Evolutionary conservation across 2,888 invertebrate genomes (phyloP).

Genomic region (Eilema depressum): DNA sequence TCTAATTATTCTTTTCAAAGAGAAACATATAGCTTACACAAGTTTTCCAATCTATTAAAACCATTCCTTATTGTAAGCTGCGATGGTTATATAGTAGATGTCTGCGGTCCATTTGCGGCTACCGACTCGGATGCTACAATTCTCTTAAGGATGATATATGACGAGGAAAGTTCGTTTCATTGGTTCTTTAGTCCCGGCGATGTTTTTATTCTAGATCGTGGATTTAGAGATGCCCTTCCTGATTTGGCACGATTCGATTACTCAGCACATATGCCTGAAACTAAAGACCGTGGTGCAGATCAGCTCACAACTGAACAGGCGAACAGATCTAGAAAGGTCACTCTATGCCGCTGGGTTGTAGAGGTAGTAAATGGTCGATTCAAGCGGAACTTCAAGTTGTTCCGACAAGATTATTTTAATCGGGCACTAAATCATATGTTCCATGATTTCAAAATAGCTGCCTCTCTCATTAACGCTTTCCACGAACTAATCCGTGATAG

Average conservation of each 20-base stretch:
- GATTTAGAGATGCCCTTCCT: background rate
- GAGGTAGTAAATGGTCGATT: background rate
- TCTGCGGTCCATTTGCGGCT: conserved; percentile 6
- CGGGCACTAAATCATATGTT: background rate
- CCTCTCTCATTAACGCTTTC: conserved; percentile 6
- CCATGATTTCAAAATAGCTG: background rate
- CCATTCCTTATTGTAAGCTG: conserved; percentile 15
- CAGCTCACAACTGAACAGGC: conserved; percentile 17
- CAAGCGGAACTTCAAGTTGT: background rate
- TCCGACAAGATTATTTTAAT: background rate
- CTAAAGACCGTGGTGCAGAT: background rate
- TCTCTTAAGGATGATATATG: background rate
- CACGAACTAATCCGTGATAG: conserved; percentile 9
- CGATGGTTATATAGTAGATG: conserved; percentile 10
- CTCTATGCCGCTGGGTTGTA: conserved; percentile 20
- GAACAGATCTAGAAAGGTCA: conserved; percentile 35
- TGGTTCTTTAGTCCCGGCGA: background rate
- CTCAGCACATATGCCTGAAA: conserved; percentile 2
- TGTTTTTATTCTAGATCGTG: conserved; percentile 13
- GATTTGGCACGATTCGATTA: background rate
- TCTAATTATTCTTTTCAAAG: conserved; percentile 7
- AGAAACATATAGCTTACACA: conserved; percentile 14
- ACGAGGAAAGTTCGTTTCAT: background rate
- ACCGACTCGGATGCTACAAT: conserved; percentile 10
- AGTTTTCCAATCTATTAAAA: conserved; percentile 5